phyloP scores from a whole-genome alignment of 2,113 vertebrate genomes.

The Suncus etruscus region DNA sequence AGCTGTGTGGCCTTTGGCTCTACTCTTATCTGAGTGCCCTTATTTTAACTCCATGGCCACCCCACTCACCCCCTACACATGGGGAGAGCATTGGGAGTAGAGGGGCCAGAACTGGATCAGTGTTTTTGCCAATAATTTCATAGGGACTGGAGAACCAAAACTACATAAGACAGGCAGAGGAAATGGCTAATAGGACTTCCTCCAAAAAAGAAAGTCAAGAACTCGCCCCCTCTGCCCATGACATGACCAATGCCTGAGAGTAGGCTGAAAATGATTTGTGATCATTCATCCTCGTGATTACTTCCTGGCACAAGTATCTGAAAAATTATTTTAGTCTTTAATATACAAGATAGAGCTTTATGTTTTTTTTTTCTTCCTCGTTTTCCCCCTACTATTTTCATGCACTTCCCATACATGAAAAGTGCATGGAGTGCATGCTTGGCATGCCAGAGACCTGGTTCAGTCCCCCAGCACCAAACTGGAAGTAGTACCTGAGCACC shows the following conservation, averaged over 20 bases:
- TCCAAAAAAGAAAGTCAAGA: neutral
- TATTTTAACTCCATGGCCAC: accelerated
- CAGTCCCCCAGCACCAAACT: no score
- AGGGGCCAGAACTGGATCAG: neutral
- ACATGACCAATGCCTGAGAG: neutral
- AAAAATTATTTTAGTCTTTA: neutral
- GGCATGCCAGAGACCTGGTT: no score
- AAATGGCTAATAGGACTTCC: no score
- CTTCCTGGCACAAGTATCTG: neutral
- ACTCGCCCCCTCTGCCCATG: neutral
- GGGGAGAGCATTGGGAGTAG: neutral
- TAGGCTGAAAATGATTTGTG: neutral
- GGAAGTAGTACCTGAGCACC: no score
- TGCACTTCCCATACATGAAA: accelerated
- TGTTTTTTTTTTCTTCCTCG: neutral
- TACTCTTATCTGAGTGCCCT: neutral
- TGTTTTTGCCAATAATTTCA: neutral
- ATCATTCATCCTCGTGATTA: accelerated
- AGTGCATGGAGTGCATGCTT: no score
- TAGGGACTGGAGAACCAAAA: neutral
- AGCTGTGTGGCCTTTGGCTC: neutral
- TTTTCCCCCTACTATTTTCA: neutral
- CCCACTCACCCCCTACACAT: neutral
- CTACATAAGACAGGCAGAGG: neutral
- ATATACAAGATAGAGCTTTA: neutral